These are phyloP conservation scores for Paradoxurus hermaphroditus DNA, from an alignment of 2,113 vertebrate genomes.

Conservation along the genomic window DNA sequence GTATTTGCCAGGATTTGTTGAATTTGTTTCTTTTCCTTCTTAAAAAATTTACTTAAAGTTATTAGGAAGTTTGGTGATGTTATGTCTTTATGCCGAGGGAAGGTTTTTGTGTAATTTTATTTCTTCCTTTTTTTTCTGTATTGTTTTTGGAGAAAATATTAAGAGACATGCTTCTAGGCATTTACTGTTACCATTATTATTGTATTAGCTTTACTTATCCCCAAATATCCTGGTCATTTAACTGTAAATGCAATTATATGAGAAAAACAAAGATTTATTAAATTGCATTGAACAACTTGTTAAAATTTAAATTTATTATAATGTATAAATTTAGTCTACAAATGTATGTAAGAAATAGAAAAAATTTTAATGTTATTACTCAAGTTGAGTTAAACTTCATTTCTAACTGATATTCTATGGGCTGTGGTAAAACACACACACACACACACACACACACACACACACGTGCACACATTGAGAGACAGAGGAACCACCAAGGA, in stretches of 20 bases:
- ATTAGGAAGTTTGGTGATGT: neutral
- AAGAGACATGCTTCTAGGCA: neutral
- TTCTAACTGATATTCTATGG: neutral
- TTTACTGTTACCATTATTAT: neutral
- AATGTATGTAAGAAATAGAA: neutral
- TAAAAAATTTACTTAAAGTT: neutral
- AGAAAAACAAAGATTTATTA: neutral
- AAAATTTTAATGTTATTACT: neutral
- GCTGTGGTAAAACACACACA: neutral
- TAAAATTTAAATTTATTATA: slow-evolving; percentile 6
- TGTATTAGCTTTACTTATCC: neutral
- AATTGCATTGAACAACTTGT: neutral
- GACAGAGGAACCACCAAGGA: neutral
- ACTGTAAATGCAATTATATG: neutral
- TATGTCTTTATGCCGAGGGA: neutral
- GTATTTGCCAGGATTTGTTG: neutral
- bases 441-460: neutral
- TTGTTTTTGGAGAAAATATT: neutral
- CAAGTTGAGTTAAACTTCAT: neutral
- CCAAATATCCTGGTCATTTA: neutral
- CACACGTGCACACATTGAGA: neutral
- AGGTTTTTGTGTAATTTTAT: neutral
- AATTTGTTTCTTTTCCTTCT: neutral
- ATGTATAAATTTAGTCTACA: neutral
- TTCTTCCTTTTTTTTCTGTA: neutral